Percentiles rank a stretch among this genome's conserved stretches.
Conservation (phyloP, 2,797 vertebrate species). For the Oryzias sinensis region DNA sequence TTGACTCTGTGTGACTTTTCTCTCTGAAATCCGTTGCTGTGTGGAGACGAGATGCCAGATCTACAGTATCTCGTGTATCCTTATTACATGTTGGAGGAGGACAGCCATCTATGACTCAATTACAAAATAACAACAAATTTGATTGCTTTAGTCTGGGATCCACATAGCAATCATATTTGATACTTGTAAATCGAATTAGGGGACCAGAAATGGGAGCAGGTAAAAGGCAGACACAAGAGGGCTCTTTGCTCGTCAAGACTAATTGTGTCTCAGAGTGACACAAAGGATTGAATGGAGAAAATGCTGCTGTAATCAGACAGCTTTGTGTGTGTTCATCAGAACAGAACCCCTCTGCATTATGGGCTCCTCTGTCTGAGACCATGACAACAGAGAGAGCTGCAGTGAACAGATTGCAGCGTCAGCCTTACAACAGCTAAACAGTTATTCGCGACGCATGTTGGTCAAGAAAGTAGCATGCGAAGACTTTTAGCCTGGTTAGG, state of each 20-base stretch:
- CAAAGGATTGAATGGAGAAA: constrained; percentile 57
- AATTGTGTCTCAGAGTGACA: constrained; percentile 70
- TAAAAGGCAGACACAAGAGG: constrained; percentile 63
- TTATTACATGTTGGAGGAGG: constrained; percentile 41
- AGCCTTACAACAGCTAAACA: constrained; percentile 25
- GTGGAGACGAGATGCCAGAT: constrained; percentile 24
- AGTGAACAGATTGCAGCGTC: constrained; percentile 39
- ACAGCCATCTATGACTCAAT: constrained; percentile 67
- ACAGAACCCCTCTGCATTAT: constrained; percentile 64
- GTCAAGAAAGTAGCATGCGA: constrained; percentile 7
- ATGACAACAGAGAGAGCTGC: constrained; percentile 45
- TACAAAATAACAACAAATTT: constrained; percentile 67
- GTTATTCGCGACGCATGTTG: constrained; percentile 27
- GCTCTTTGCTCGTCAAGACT: constrained; percentile 65
- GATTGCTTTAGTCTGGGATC: constrained; percentile 63
- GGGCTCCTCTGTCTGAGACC: constrained; percentile 44
- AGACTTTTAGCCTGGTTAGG: constrained; percentile 1
- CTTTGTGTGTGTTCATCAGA: constrained; percentile 67
- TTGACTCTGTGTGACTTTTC: constrained; percentile 1
- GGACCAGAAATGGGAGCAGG: constrained; percentile 58
- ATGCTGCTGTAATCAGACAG: constrained; percentile 56
- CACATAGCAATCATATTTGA: constrained; percentile 69
- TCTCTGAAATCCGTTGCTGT: constrained; percentile 13
- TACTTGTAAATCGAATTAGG: constrained; percentile 68
- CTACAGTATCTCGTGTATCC: constrained; percentile 42